Evolutionary conservation across 2,113 vertebrate genomes (phyloP).

Genomic region (Cottus gobio): DNA sequence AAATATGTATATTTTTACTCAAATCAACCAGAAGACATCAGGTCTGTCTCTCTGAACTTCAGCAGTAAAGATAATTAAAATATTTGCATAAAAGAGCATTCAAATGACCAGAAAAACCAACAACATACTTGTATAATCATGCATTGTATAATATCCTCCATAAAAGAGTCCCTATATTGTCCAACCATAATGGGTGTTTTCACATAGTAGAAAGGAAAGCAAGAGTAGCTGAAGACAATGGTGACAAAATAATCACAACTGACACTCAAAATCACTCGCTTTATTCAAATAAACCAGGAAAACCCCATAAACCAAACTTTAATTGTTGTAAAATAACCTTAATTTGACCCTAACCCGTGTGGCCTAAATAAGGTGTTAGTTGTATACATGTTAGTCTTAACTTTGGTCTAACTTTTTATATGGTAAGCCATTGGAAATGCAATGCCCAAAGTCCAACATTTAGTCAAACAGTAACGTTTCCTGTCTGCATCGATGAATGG

Average conservation of each 20-base stretch:
- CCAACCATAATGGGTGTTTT: not conserved
- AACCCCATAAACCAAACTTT: not conserved
- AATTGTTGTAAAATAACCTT: not conserved
- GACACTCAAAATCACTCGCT: not conserved
- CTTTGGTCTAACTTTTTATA: not conserved
- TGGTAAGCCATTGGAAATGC: not conserved
- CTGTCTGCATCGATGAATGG: not conserved
- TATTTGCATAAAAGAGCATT: not conserved
- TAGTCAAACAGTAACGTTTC: slow-evolving; percentile 9
- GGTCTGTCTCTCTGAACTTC: not conserved
- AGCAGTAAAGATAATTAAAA: not conserved
- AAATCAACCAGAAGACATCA: not conserved
- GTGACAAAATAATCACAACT: not conserved
- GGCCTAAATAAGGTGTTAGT: not conserved
- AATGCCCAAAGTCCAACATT: not conserved
- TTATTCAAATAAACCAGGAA: not conserved
- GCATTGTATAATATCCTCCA: not conserved
- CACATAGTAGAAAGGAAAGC: not conserved
- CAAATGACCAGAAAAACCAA: not conserved
- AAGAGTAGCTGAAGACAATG: no score
- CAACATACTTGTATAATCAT: not conserved
- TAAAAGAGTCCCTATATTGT: not conserved
- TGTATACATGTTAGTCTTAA: not conserved
- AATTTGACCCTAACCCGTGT: not conserved
- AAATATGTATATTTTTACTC: not conserved